Base-by-base conservation (phyloP, 2,797 vertebrate genomes). In the Gymnopithys bicolor region DNA sequence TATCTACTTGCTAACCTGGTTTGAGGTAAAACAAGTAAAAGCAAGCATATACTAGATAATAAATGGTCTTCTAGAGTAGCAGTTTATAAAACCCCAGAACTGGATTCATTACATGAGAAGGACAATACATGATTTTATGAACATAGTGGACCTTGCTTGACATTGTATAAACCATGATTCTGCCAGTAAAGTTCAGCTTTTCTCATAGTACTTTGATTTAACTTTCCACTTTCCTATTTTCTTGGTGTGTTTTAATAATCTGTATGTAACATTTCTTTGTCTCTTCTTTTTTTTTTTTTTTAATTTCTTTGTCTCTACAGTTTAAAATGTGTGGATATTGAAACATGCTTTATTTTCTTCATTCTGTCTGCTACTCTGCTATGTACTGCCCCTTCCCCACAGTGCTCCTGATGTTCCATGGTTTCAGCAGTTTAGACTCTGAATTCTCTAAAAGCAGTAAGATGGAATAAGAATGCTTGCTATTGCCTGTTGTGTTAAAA, bases 181-280 rank as follows among this genome's bases (percentile, higher is more conserved):
- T 88, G 25, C 13, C 60, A 59, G 19, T 45, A 49, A 45, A 58
- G 5, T 25, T 82, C 30, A 53, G 23, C 2, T 32, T 80, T 62
- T 5, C 11, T 77, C 30, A 58, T 3, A 12, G 19, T 24, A 58
- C 3, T 17, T 43, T 0, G 0, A 35, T 43, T 58, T 33, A 80
- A 46, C 35, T 69, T 90, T 76, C 37, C 3, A 28, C 9, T 58
- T 4, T n/a, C 6, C 7, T 35, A 6, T 25, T 70, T 43, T 8
- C 49, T 59, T 28, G 52, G 6, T 21, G 1, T 35, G 13, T 45
- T 49, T 19, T 14, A 39, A 28, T 39, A 39, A 43, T 19, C 5
- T 28, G 33, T 43, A 45, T 18, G 3, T 15, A 69, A 15, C 28
- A 39, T 70, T 56, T 32, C 3, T 43, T 52, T 35, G 27, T 52